A percentile compares a stretch with the other conserved stretches of the same genome.
Evolutionary conservation across 2,888 invertebrate species (phyloP).

Genomic region (Clunio marinus): DNA sequence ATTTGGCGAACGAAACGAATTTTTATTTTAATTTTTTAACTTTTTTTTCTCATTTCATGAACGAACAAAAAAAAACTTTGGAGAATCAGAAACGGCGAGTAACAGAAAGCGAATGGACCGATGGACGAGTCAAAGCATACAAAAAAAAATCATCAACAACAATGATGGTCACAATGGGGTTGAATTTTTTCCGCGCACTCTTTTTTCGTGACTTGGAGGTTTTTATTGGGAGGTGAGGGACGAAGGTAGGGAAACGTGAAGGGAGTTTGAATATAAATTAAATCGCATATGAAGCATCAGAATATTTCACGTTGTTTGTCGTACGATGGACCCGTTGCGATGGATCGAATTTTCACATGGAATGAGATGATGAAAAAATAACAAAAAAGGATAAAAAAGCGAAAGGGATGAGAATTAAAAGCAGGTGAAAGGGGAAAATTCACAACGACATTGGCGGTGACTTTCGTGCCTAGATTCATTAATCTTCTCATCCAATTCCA

Average conservation of each 20-base stretch:
- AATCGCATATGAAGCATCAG: conserved; percentile 7
- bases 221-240: background rate
- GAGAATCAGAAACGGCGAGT: background rate
- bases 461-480: conserved; percentile 7
- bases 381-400: no score
- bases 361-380: conserved; percentile 1
- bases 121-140: background rate
- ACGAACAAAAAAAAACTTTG: background rate
- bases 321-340: background rate
- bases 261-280: background rate
- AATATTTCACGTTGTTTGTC: background rate
- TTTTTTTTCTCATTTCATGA: background rate
- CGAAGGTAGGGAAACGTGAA: no score
- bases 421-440: background rate
- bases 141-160: conserved; percentile 1
- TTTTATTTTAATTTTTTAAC: conserved; percentile 17
- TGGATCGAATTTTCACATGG: background rate
- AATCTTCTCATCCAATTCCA: no score
- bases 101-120: background rate
- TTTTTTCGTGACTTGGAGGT: conserved; percentile 2
- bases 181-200: background rate
- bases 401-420: background rate
- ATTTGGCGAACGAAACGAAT: conserved; percentile 15
- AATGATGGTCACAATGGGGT: conserved; percentile 3
- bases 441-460: background rate